Percentiles rank a stretch among this genome's conserved stretches.
Evolutionary conservation across 2,113 vertebrate genomes (phyloP).

Genomic region (Hemichromis elongatus): DNA sequence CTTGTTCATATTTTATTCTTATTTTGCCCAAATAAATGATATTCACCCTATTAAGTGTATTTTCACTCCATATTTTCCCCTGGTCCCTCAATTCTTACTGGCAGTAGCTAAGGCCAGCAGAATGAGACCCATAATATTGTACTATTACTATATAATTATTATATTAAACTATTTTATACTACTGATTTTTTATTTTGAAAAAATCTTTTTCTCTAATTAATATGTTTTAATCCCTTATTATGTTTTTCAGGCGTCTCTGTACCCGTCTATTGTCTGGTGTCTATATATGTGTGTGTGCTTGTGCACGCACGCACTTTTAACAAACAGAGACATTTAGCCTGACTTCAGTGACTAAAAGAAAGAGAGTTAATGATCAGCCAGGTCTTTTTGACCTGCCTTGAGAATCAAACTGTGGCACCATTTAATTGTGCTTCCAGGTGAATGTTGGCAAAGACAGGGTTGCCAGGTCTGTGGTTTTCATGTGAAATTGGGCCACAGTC

Average conservation of each 20-base stretch:
- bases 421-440: background rate
- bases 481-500: background rate
- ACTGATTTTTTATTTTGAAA: background rate
- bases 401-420: background rate
- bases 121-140: background rate
- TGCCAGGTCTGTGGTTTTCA: background rate
- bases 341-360: background rate
- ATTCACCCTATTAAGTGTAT: background rate
- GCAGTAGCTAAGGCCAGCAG: background rate
- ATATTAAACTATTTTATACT: background rate
- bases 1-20: background rate
- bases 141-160: background rate
- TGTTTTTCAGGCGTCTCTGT: background rate
- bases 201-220: background rate
- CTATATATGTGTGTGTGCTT: rapidly evolving
- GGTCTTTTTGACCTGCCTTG: background rate
- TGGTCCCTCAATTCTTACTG: background rate
- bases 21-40: background rate
- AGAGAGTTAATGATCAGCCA: background rate
- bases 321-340: background rate
- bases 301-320: rapidly evolving
- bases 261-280: background rate
- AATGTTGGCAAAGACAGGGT: background rate
- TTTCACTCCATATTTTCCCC: background rate
- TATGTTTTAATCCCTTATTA: background rate